These are phyloP conservation scores for Diploscapter pachys DNA, from an alignment of 1,140 invertebrate genomes.

Conservation along the genomic window DNA sequence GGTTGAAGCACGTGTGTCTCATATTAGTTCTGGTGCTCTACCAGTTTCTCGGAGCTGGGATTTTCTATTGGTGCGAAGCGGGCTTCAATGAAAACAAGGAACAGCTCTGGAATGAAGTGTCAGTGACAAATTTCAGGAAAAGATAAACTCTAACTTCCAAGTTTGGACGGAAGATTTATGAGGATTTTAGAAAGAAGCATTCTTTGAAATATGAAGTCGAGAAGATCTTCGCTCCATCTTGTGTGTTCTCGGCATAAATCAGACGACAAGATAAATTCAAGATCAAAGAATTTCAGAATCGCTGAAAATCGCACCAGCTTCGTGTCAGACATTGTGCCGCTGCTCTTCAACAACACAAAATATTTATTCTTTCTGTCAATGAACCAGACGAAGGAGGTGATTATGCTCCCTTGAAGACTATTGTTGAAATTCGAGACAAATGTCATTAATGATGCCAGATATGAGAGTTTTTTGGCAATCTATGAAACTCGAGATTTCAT, in stretches of 20 bases:
- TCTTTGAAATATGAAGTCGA: not conserved
- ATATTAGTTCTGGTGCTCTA: conserved; percentile 44
- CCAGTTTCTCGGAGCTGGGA: conserved; percentile 45
- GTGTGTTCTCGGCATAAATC: not conserved
- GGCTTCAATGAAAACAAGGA: conserved; percentile 42
- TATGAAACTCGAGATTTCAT: not conserved
- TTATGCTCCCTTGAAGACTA: not conserved
- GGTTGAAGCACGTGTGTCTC: conserved; percentile 45
- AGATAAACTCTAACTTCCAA: not conserved
- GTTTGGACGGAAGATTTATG: not conserved
- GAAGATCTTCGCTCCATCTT: not conserved
- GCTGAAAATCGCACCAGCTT: conserved; percentile 42
- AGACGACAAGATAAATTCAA: not conserved
- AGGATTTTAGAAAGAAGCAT: not conserved
- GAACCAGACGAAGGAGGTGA: conserved; percentile 37
- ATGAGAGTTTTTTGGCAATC: not conserved
- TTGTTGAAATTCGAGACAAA: conserved; percentile 1
- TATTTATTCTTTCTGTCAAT: conserved; percentile 43
- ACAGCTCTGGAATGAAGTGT: conserved; percentile 32
- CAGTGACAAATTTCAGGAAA: not conserved
- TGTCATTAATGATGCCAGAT: not conserved
- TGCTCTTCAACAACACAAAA: conserved; percentile 47
- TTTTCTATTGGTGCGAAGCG: conserved; percentile 48
- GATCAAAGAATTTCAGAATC: conserved; percentile 11
- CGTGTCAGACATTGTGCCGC: conserved; percentile 38